Evolutionary conservation across 1,140 invertebrate genomes (phyloP).

Genomic region (Drosophila parvula): DNA sequence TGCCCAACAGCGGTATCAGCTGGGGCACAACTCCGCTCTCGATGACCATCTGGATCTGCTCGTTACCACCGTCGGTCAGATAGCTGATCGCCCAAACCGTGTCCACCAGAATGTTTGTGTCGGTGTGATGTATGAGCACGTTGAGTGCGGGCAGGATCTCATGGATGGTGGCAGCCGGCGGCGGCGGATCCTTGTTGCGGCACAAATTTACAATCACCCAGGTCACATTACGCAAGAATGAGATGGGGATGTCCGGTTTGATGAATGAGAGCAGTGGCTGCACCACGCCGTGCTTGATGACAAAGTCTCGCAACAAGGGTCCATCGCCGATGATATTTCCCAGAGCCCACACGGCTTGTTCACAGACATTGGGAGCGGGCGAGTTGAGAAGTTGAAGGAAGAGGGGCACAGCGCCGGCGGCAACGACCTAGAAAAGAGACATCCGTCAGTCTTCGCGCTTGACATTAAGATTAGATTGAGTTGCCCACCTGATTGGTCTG

Average conservation of each 20-base stretch:
- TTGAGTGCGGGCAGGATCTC: slow-evolving; percentile 97
- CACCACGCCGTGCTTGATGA: slow-evolving; percentile 95
- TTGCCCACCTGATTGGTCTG: slow-evolving; percentile 91
- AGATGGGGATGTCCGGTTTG: slow-evolving; percentile 95
- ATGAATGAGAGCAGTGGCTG: slow-evolving; percentile 95
- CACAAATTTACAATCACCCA: slow-evolving; percentile 99
- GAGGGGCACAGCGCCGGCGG: slow-evolving; percentile 96
- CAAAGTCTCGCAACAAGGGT: slow-evolving; percentile 94
- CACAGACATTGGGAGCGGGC: slow-evolving; percentile 98
- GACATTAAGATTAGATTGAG: background rate
- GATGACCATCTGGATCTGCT: slow-evolving; percentile 99
- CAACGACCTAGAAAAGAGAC: slow-evolving; percentile 90
- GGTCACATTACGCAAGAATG: slow-evolving; percentile 97
- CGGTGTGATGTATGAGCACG: slow-evolving; percentile 96
- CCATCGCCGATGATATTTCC: slow-evolving; percentile 98
- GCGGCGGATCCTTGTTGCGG: slow-evolving; percentile 97
- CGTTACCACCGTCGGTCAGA: slow-evolving; percentile 98
- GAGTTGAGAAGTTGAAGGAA: slow-evolving; percentile 96
- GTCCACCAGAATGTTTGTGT: slow-evolving; percentile 98
- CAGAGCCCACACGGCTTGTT: slow-evolving; percentile 99
- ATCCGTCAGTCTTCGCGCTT: background rate
- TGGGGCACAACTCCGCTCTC: slow-evolving; percentile 97
- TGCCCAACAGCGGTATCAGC: slow-evolving; percentile 96
- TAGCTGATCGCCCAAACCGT: slow-evolving; percentile 99
- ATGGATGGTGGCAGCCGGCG: slow-evolving; percentile 92